A percentile compares a stretch with the other conserved stretches of the same genome.
These are phyloP conservation scores for Polyploca ridens DNA, from an alignment of 2,888 invertebrate genomes.

Conservation along the genomic window DNA sequence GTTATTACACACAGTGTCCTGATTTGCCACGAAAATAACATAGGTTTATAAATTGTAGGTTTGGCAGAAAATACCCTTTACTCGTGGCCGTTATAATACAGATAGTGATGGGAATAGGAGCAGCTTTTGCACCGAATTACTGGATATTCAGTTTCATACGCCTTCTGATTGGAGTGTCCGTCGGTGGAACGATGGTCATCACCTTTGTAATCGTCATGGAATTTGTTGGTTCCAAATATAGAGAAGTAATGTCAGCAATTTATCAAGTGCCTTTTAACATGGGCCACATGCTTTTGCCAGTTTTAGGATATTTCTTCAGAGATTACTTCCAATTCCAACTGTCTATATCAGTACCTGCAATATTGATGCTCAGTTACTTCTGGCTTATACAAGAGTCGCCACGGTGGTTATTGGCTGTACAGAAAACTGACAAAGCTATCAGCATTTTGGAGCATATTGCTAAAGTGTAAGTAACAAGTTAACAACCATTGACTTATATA, in stretches of 20 bases:
- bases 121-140: constrained; percentile 87
- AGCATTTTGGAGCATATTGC: constrained; percentile 87
- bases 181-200: constrained; percentile 92
- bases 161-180: constrained; percentile 89
- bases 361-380: constrained; percentile 86
- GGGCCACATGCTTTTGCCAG: constrained; percentile 87
- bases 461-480: constrained; percentile 71
- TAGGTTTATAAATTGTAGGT: constrained; percentile 79
- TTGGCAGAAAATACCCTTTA: constrained; percentile 89
- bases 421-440: constrained; percentile 87
- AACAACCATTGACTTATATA: too few relatives aligned
- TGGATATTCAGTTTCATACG: constrained; percentile 87
- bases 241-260: constrained; percentile 84
- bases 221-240: constrained; percentile 84
- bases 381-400: constrained; percentile 91
- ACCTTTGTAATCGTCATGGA: constrained; percentile 87
- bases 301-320: constrained; percentile 86
- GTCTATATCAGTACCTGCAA: constrained; percentile 85
- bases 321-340: constrained; percentile 87
- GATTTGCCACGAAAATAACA: neutral
- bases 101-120: constrained; percentile 86
- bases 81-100: constrained; percentile 89
- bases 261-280: constrained; percentile 89
- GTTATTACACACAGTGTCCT: too few relatives aligned
- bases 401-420: constrained; percentile 90